Evolutionary conservation across 2,113 vertebrate genomes (phyloP), one percentile per base, ranked within the genome.

Genomic region (Sinocyclocheilus grahami): DNA sequence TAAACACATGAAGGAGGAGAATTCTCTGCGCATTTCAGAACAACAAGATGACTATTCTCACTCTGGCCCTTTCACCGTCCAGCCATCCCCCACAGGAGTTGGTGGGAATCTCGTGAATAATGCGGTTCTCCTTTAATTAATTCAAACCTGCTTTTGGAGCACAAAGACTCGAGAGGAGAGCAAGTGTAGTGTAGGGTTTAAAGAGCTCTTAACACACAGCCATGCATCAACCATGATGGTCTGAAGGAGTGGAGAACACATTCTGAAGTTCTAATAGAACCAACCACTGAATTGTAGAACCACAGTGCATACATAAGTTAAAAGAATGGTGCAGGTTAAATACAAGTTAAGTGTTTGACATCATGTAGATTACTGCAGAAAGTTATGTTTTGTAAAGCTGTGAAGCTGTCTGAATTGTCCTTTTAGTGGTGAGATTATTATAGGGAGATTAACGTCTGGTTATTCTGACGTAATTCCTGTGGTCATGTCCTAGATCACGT

Each of bases 41-140:
- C 90, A 86, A 86, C 87, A 83, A 85, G 74, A 67, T 20, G 22
- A 78, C 51, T 86, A 82, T 91, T 90, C 88, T 87, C 85, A 85
- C 80, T 37, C 79, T 24, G 60, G 75, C 65, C 76, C 80, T 81
- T 87, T 86, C 81, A 72, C 2, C 4, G 51, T 74, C 78, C 86
- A 79, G 46, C 71, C 75, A 83, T 60, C 82, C 87, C 84, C 82
- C 58, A 87, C 63, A 51, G 79, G 88, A 87, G 86, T 86, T 87
- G 87, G 83, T 88, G 89, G 87, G 88, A 90, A 90, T 87, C 88
- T 86, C 5, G 78, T 88, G 88, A 90, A 91, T 91, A 90, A 90
- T 86, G 69, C 79, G 88, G 72, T 86, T 62, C 75, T 24, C 27
- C 11, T 88, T 91, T 90, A 88, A 88, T 90, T 78, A 86, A 90